phyloP scores from a whole-genome alignment of 2,797 vertebrate genomes.

The Neopelma chrysocephalum region DNA sequence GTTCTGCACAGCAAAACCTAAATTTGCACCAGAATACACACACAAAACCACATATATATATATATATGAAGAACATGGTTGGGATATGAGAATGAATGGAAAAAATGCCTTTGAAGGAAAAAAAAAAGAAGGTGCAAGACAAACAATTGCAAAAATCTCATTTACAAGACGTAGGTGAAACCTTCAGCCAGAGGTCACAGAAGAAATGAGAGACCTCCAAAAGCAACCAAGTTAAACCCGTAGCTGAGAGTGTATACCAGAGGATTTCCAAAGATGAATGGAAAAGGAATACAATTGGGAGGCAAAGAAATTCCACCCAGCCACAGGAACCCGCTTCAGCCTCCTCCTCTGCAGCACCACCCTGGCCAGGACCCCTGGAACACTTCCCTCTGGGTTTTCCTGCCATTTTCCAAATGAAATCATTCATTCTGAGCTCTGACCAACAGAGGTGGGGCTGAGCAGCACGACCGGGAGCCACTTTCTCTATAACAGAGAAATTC shows the following conservation, averaged over 20 bases:
- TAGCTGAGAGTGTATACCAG: neutral
- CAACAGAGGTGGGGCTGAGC: neutral
- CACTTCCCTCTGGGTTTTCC: neutral
- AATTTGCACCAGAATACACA: neutral
- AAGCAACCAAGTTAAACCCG: neutral
- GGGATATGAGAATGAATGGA: neutral
- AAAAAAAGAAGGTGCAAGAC: neutral
- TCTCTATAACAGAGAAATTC: neutral
- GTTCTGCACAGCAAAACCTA: neutral
- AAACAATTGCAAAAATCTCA: neutral
- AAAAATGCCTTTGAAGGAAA: neutral
- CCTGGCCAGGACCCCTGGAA: neutral
- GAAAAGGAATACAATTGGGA: neutral
- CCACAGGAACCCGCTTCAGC: neutral
- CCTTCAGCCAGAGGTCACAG: neutral
- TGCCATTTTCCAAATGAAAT: neutral
- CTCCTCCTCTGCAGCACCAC: neutral
- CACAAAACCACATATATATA: neutral
- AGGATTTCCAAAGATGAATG: neutral
- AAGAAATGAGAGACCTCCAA: constrained; percentile 7
- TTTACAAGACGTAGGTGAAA: neutral
- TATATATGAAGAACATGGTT: neutral
- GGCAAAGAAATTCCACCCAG: neutral
- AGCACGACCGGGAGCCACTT: neutral
- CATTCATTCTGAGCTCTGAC: neutral